phyloP scores from a whole-genome alignment of 2,113 vertebrate genomes.

The Noturus placidus region DNA sequence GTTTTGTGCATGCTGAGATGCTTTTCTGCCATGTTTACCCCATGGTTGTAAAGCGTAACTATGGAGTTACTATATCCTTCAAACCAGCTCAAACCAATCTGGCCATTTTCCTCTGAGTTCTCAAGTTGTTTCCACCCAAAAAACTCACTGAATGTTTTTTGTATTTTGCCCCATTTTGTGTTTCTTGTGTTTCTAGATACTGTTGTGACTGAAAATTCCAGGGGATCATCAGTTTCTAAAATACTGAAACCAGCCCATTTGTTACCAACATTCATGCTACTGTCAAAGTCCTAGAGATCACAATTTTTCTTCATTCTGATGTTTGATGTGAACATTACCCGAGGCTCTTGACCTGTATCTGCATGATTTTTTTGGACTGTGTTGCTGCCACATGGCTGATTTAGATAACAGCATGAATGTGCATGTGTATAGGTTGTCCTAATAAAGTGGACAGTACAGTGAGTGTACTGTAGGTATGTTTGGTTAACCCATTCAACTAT shows the following conservation, averaged over 20 bases:
- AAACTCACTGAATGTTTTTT: not conserved
- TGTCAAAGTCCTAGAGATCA: not conserved
- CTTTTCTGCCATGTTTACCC: not conserved
- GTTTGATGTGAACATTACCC: not conserved
- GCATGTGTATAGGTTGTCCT: not conserved
- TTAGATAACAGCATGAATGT: not conserved
- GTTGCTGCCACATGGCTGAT: not conserved
- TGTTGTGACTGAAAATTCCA: not conserved
- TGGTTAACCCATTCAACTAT: not conserved
- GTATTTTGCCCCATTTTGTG: not conserved
- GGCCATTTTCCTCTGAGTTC: not conserved
- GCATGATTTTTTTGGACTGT: not conserved
- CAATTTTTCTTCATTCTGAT: not conserved
- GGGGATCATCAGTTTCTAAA: not conserved
- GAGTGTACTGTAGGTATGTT: not conserved
- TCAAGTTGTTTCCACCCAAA: not conserved
- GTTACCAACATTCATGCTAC: not conserved
- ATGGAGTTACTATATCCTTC: not conserved
- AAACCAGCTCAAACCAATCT: not conserved
- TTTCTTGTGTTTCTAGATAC: not conserved
- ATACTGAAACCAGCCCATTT: not conserved
- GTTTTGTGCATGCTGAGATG: not conserved
- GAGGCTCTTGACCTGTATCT: not conserved
- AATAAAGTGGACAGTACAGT: too few species aligned
- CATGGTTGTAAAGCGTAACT: not conserved